Evolutionary conservation across 2,113 vertebrate species (phyloP).

Genomic region (Pogona vitticeps): DNA sequence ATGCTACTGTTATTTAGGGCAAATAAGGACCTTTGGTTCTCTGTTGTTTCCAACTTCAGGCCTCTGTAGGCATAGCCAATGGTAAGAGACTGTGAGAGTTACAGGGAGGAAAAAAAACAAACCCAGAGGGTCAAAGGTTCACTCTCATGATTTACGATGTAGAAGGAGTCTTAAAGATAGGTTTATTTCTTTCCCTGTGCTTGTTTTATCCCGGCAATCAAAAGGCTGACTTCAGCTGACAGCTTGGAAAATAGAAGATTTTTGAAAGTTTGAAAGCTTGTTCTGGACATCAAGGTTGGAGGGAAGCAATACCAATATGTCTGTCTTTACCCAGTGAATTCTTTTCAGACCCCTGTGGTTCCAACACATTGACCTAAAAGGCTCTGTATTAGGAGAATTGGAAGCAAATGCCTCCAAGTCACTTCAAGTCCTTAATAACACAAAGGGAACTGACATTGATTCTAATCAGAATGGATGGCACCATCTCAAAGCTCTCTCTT

Average conservation of each 20-base stretch:
- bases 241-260: not conserved
- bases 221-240: not conserved
- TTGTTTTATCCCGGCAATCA: not conserved
- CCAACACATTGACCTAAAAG: not conserved
- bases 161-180: not conserved
- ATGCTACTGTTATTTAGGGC: not conserved
- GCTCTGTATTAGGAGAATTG: not conserved
- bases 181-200: not conserved
- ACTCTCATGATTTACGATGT: not conserved
- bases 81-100: not conserved
- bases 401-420: not conserved
- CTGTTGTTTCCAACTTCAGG: not conserved
- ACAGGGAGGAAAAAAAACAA: no score
- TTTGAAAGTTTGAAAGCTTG: not conserved
- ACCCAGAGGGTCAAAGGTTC: not conserved
- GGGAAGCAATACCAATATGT: not conserved
- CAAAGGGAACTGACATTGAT: not conserved
- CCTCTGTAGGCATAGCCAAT: not conserved
- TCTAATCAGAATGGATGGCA: not conserved
- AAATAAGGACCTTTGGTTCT: not conserved
- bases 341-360: not conserved
- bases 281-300: not conserved
- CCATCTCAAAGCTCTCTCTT: not conserved
- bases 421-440: not conserved
- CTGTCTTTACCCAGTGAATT: slow-evolving; percentile 4